Percentiles rank a stretch among this genome's conserved stretches.
phyloP scores from a whole-genome alignment of 1,140 invertebrate species.

The Andricus grossulariae region DNA sequence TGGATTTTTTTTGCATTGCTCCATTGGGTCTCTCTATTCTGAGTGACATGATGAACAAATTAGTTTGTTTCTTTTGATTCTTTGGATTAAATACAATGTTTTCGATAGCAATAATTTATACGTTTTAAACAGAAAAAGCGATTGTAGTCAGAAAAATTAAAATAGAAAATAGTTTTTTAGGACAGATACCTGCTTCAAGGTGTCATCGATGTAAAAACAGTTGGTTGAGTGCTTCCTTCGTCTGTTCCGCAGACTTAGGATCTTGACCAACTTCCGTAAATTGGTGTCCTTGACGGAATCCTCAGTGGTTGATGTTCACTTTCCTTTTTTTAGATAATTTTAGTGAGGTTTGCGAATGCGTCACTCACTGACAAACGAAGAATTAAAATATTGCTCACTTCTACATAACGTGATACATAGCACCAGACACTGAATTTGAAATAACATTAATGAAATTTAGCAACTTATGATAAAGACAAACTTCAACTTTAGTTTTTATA shows the following conservation, averaged over 20 bases:
- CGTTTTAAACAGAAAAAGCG: too few relatives aligned
- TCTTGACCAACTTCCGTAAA: constrained; percentile 27
- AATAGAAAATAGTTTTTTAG: neutral
- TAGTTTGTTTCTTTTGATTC: too few relatives aligned
- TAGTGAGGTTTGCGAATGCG: neutral
- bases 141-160: neutral
- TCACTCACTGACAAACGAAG: neutral
- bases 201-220: neutral
- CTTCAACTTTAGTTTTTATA: neutral
- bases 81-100: too few relatives aligned
- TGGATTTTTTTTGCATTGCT: neutral
- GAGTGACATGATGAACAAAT: too few relatives aligned
- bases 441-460: neutral
- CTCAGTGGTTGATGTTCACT: constrained; percentile 4
- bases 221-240: constrained; percentile 3
- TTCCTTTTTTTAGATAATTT: constrained; percentile 6
- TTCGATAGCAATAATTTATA: too few relatives aligned
- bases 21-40: neutral
- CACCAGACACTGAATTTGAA: neutral
- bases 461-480: neutral
- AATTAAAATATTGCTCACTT: constrained; percentile 6
- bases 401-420: neutral
- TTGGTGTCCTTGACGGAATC: constrained; percentile 19
- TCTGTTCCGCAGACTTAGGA: constrained; percentile 7
- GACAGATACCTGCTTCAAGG: constrained; percentile 14